phyloP scores from a whole-genome alignment of 1,140 invertebrate genomes.

The Spodoptera frugiperda region DNA sequence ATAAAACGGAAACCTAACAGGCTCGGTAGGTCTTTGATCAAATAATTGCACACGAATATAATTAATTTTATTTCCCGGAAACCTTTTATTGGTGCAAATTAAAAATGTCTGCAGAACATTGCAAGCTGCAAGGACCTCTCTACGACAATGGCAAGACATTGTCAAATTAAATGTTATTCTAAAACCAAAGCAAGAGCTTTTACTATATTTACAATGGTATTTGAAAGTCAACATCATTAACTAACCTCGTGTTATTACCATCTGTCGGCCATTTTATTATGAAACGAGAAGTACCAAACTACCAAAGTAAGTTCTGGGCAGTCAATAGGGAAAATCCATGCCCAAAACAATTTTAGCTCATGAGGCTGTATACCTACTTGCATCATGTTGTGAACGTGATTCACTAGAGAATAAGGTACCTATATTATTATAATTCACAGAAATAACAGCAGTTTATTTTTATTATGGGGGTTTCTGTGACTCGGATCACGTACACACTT shows the following conservation, averaged over 20 bases:
- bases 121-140: neutral
- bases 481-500: neutral
- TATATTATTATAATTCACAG: neutral
- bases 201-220: too few relatives aligned
- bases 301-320: too few relatives aligned
- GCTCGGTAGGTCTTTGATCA: neutral
- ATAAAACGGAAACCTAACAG: neutral
- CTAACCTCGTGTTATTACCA: too few relatives aligned
- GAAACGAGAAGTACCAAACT: too few relatives aligned
- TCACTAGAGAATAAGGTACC: neutral
- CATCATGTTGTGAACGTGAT: neutral
- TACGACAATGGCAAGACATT: neutral
- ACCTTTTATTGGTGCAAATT: neutral
- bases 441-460: constrained; percentile 7
- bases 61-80: constrained; percentile 27
- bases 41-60: neutral
- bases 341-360: neutral
- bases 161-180: too few relatives aligned
- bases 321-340: constrained; percentile 1
- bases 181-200: too few relatives aligned
- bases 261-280: too few relatives aligned
- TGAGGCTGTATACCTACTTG: neutral
- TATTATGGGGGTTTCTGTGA: neutral
- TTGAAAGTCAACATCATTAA: too few relatives aligned
- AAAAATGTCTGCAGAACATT: neutral